Conservation (phyloP, 2,797 vertebrate species). For the Onychomys arenicola region DNA sequence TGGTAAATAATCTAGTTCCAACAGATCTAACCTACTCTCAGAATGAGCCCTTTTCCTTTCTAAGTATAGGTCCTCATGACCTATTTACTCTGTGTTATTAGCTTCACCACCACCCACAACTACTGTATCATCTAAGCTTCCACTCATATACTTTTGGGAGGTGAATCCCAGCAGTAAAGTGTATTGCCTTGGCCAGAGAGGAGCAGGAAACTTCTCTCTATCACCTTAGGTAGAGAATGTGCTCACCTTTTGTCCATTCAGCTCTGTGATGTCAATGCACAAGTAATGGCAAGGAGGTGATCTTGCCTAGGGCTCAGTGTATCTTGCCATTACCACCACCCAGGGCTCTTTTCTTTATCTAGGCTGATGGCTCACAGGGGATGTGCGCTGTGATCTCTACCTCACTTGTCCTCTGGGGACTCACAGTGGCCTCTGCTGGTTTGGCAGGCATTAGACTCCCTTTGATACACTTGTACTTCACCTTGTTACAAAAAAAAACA, state of each 20-base stretch:
- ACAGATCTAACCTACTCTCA: background rate
- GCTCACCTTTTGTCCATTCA: background rate
- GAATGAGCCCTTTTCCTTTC: background rate
- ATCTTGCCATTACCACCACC: background rate
- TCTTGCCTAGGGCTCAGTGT: too few species aligned
- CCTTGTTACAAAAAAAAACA: background rate
- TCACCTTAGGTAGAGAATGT: background rate
- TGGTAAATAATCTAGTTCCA: background rate
- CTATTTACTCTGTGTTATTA: background rate
- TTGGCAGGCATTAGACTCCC: background rate
- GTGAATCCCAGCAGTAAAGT: background rate
- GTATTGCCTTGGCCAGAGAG: background rate
- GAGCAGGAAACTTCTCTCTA: too few species aligned
- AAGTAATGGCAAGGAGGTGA: background rate
- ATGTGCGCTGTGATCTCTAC: too few species aligned
- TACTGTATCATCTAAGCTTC: background rate
- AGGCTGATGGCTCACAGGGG: background rate
- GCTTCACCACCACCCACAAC: background rate
- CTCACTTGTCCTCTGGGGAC: background rate
- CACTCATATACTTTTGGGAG: background rate
- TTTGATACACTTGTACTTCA: accelerated
- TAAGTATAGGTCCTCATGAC: background rate
- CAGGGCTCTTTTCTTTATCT: background rate
- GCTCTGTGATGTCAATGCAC: background rate
- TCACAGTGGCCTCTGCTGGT: background rate